Evolutionary conservation across 2,888 invertebrate genomes (phyloP), one percentile per base, ranked within the genome.

Genomic region (Argyresthia albistria): DNA sequence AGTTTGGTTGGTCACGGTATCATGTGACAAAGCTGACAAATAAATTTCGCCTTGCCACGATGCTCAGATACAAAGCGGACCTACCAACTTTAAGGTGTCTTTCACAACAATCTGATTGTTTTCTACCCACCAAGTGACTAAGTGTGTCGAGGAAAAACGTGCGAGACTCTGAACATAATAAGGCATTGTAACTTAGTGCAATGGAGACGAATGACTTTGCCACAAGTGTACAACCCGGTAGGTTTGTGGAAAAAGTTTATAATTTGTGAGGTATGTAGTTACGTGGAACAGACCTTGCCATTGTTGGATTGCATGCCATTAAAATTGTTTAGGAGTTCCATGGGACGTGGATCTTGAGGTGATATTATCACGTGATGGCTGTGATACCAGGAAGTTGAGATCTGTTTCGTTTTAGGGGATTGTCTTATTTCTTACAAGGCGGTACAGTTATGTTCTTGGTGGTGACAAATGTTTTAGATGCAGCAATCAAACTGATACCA

Each of bases 61-160:
- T 11, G 9, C 39, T 39, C n/a, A 9, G 39, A 3, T 3, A 39
- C 39, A 39, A 9, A 39, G 10, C 3, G n/a, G 10, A 39, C 10
- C 39, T 39, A 39, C 39, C n/a, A 11, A 39, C 39, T 4, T 39
- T 39, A n/a, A 25, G 25, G 39, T 9, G 9, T 39, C 39, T 83
- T 84, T 78, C 82, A 71, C 73, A 81, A 83, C 73, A 73, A 69
- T 72, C 60, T 60, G 57, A 64, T 64, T 60, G 65, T 69, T 75
- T 74, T 69, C 72, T 70, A 72, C 63, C 64, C 64, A 25, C 73
- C 65, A 66, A 73, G 77, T 81, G 81, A 80, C 79, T 65, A n/a
- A n/a, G 25, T 25, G 69, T 77, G 75, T 76, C 79, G 79, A 82
- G 77, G 80, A 83, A 84, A 84, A 86, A 82, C 86, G 84, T 86